Base-by-base conservation (phyloP, 2,113 vertebrate species). In the Poecile atricapillus region DNA sequence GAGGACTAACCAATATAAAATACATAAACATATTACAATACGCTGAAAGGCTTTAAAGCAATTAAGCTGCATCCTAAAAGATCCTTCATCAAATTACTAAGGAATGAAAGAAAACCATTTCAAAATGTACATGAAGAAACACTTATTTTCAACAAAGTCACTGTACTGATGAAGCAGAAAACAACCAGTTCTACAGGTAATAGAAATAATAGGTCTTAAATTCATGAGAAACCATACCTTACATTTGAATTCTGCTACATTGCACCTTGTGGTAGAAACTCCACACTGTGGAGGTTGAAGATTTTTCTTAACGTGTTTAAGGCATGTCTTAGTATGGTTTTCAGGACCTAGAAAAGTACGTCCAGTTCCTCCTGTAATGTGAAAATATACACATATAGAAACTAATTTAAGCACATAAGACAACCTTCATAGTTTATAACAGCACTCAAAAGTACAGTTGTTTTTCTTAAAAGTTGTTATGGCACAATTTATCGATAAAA, bases 61-160 rank as follows among this genome's bases (percentile, higher is more conserved):
- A 69, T 64, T 95, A 74, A 83, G 31, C 83, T 89, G n/a, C 11
- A 63, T 90, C 18, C 50, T 88, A 93, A 96, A 82, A 92, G 93
- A 71, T 83, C 89, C 83, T 97, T 96, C 50, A 81, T 60, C 65
- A 37, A 91, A 92, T 71, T 97, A 90, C 83, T 96, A 95, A 94
- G 89, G 71, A 92, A 92, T 44, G 9, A 82, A 93, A 76, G 23
- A 96, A 91, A 97, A 53, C 5, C 17, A 56, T 79, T 97, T 83
- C 41, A 96, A 94, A 96, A 94, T 87, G 41, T 95, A 83, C 77
- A 30, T 95, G 95, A 68, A 95, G 81, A 96, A 94, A 75, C 14
- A 80, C 23, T 92, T 83, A 49, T 56, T 95, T 97, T 95, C 81
- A 96, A 83, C 96, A 94, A 95, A 95, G 90, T 95, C 75, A 64